phyloP scores from a whole-genome alignment of 2,113 vertebrate species.

The Acanthisitta chloris region DNA sequence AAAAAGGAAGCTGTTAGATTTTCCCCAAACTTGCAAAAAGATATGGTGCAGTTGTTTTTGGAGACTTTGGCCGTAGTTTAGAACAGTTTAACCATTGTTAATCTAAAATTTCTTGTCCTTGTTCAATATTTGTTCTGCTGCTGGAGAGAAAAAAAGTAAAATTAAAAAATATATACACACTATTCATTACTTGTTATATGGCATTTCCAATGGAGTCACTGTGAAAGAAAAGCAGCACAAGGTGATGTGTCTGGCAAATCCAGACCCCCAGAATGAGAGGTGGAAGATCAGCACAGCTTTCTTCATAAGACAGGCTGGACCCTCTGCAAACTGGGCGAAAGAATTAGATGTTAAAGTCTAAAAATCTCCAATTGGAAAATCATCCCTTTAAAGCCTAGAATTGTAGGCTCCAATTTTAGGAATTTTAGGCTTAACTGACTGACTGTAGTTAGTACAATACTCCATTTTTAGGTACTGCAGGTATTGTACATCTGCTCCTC shows the following conservation, averaged over 20 bases:
- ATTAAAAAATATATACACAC: too few relatives aligned
- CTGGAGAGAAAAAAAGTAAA: too few relatives aligned
- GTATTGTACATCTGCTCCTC: not conserved
- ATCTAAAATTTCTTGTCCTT: not conserved
- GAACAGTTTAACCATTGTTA: not conserved
- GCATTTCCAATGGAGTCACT: not conserved
- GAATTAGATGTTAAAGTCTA: not conserved
- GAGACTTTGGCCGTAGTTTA: not conserved
- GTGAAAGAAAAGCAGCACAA: not conserved
- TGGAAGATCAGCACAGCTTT: not conserved
- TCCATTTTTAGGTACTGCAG: constrained; percentile 24
- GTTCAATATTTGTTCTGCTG: not conserved
- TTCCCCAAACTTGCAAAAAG: not conserved
- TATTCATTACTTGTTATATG: not conserved
- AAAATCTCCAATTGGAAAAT: not conserved
- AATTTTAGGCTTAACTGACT: constrained; percentile 12
- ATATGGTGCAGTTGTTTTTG: not conserved
- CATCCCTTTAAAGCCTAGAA: not conserved
- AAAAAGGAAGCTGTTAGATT: not conserved
- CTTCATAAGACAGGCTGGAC: not conserved
- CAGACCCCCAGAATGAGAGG: not conserved
- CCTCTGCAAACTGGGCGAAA: not conserved
- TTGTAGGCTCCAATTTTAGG: not conserved
- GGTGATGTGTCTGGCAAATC: not conserved
- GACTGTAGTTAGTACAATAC: constrained; percentile 5